Percentiles rank a stretch among this genome's conserved stretches.
Evolutionary conservation across 2,113 vertebrate genomes (phyloP).

Genomic region (Eonycteris spelaea): DNA sequence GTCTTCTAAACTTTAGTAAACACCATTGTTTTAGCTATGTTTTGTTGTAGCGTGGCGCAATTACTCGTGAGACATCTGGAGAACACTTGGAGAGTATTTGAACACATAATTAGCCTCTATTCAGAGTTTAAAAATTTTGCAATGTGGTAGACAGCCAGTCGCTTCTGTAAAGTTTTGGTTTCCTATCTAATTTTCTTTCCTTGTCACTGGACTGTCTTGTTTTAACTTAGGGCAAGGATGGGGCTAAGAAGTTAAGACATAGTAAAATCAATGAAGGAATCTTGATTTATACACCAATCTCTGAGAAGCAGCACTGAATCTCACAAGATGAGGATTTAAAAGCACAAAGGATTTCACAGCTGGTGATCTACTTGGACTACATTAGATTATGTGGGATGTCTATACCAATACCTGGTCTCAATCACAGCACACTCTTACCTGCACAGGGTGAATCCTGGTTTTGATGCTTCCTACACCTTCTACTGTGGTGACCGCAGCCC

Average conservation of each 20-base stretch:
- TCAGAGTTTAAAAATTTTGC: not conserved
- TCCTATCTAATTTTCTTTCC: not conserved
- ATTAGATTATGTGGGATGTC: not conserved
- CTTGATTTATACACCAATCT: not conserved
- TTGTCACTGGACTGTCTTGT: not conserved
- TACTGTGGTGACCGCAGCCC: conserved; percentile 87
- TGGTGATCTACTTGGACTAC: not conserved
- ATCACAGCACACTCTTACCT: conserved; percentile 76
- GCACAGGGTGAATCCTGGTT: conserved; percentile 87
- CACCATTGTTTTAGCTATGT: not conserved
- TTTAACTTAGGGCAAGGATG: not conserved
- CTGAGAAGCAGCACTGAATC: not conserved
- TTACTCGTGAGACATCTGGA: not conserved
- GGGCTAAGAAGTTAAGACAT: not conserved
- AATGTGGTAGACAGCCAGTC: not conserved
- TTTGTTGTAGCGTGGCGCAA: not conserved
- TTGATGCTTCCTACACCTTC: conserved; percentile 89
- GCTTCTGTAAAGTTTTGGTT: not conserved
- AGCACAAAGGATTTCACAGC: not conserved
- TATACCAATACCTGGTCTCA: not conserved
- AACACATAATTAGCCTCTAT: not conserved
- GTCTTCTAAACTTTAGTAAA: not conserved
- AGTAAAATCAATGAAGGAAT: not conserved
- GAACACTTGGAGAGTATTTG: not conserved
- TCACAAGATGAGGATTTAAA: not conserved